phyloP scores from a whole-genome alignment of 2,797 vertebrate species.

The Cossypha polioptera region DNA sequence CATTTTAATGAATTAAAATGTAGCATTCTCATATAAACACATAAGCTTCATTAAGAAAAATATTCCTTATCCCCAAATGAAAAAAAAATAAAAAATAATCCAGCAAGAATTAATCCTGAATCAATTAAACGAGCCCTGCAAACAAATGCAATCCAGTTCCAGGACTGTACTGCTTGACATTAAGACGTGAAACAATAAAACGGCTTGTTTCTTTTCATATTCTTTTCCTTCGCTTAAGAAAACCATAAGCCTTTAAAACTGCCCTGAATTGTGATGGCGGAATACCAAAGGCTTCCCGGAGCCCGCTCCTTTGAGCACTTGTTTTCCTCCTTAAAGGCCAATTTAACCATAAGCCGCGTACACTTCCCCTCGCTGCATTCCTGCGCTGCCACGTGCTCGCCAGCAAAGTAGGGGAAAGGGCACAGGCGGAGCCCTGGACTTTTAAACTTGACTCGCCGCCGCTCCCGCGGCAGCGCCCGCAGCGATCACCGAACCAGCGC shows the following conservation, averaged over 20 bases:
- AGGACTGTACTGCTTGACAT: neutral
- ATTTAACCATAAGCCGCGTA: neutral
- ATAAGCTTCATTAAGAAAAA: neutral
- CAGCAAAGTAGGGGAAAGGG: conserved; percentile 60
- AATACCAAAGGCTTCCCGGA: neutral
- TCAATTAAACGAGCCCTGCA: neutral
- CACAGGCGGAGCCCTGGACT: neutral
- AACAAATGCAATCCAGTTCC: neutral
- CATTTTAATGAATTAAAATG: neutral
- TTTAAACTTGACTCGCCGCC: neutral
- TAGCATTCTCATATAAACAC: neutral
- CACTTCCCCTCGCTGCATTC: conserved; percentile 39
- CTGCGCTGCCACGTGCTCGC: neutral
- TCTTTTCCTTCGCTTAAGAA: neutral
- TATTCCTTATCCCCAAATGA: neutral
- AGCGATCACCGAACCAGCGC: neutral
- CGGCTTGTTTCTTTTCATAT: neutral
- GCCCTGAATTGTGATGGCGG: neutral
- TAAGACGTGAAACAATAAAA: neutral
- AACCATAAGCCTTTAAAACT: neutral
- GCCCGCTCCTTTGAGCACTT: neutral
- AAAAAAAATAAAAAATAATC: neutral
- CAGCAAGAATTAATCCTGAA: neutral
- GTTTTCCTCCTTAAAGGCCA: neutral
- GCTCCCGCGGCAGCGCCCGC: neutral